Evolutionary conservation across 2,797 vertebrate species (phyloP), one percentile per base, ranked within the genome.

Genomic region (Emydoidea blandingii): DNA sequence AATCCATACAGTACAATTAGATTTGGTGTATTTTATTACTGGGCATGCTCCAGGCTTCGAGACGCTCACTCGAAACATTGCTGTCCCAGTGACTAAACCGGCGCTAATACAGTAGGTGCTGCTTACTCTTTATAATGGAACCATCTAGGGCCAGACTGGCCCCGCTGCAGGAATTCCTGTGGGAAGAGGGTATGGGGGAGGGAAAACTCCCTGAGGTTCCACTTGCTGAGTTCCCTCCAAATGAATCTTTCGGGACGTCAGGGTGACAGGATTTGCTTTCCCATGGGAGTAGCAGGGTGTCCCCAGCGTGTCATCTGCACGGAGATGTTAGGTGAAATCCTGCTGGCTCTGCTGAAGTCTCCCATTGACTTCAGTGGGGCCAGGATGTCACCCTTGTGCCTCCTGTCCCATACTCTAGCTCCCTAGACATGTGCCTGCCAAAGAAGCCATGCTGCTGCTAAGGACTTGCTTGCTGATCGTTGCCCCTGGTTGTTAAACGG

Each of bases 1-100:
- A 97, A 98, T 98, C 97, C 57, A 97, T 97, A 4, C 85, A 65
- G 57, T 86, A 68, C 96, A 96, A 92, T 97, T 96, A 91, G 94
- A 97, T 96, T 96, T 92, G 84, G 89, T 94, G 81, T 89, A 29
- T 95, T 97, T 98, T 97, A 94, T 97, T 93, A 92, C 81, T 10
- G 83, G 87, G 88, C 92, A 89, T 80, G 91, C 86, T 80, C 29
- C 85, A 84, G 7, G 11, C 49, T 81, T 76, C 44, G 18, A 83
- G 82, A 25, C 16, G 50, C 1, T 8, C 72, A 19, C n/a, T 81
- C 81, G 6, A 57, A 93, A 83, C 27, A 4, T 2, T 29, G 12
- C 89, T 91, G 80, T 87, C 90, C 72, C 62, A 0, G 1, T 21
- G 81, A 79, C 91, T 81, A 91, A 86, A 85, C 83, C 92, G 59